Evolutionary conservation across 1,140 invertebrate genomes (phyloP), one percentile per base, ranked within the genome.

Genomic region (Cotesia chilonis): DNA sequence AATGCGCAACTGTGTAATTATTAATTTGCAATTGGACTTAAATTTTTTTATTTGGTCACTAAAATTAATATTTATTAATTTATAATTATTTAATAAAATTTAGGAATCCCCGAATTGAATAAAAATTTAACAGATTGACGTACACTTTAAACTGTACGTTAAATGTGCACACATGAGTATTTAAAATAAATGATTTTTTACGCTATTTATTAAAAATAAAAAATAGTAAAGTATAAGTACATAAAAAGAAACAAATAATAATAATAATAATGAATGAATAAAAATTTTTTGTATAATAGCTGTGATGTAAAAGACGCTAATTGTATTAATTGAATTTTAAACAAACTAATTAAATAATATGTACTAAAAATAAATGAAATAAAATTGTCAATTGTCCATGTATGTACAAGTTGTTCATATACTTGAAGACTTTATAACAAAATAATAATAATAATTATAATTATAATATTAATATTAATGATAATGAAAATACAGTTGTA

Each of bases 361-460:
- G 28, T n/a, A 68, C 55, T 63, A 35, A 68, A 28, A 7, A 73
- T 28, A 63, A 52, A 64, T 52, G 60, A 74, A 76, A 77, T 55
- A 82, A 80, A 77, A 79, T 81, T 82, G 82, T 83, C 82, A 83
- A 83, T 83, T 83, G 77, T 71, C 78, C 80, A 77, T 78, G 76
- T 77, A 76, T 81, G 74, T 74, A 81, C 74, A 79, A 75, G 74
- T 78, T 75, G 55, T 77, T 76, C 77, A 78, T 75, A 72, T 73
- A 68, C 67, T 73, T 67, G 52, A 66, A 72, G 76, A 77, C 37
- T 74, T 47, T 28, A 17, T 14, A 12, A 20, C 41, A 10, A 35
- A 47, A 20, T 47, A 51, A n/a, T 47, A 67, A 47, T 65, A 41
- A 70, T 52, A 54, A 41, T 57, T 10, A 38, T n/a, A 20, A 36